Base-by-base conservation (phyloP, 2,113 vertebrate species). In the Lamprologus sp. region DNA sequence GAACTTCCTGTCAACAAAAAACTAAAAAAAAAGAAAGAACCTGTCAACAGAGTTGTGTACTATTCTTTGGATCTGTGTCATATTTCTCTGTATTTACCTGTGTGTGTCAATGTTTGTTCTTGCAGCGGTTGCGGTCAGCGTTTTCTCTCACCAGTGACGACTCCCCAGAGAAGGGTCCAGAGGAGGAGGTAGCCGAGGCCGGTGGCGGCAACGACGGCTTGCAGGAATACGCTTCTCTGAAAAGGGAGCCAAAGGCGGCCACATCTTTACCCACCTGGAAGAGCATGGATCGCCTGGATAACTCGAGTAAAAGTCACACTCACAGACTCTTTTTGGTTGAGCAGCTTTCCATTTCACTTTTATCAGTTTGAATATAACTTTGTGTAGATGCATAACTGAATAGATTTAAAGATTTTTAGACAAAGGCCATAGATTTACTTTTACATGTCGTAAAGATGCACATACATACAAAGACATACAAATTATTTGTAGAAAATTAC, bases 281-380 rank as follows among this genome's bases (percentile, higher is more conserved):
- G 92, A 98, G 97, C 26, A 84, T 97, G 84, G 98, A 98, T 89
- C 95, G 96, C 23, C 95, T 98, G 96, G 97, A 98, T 60, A 96
- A 97, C 94, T 96, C 97, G 95, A 96, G 98, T 99, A 97, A 97
- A 90, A 90, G 81, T 33, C 53, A 14, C 81, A 45, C 53, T 49
- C 26, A 19, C 12, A 81, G 4, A 63, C 33, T 63, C 5, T 31
- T 77, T 49, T 31, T 77, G 17, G 15, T 8, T 51, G 45, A 77
- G 73, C 45, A 51, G 45, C 17, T 77, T 51, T 77, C 73, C 45
- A 51, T 51, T 77, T 51, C 4, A 3, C 45, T 33, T 77, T 33
- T 13, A 33, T 33, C 45, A 33, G 10, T 77, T 49, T 77, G 7
- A 49, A 19, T 75, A 19, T 65, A 37, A 75, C 15, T 28, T 73